These are phyloP conservation scores for Grammomys dolichurus DNA, from an alignment of 2,113 vertebrate genomes.

Conservation along the genomic window DNA sequence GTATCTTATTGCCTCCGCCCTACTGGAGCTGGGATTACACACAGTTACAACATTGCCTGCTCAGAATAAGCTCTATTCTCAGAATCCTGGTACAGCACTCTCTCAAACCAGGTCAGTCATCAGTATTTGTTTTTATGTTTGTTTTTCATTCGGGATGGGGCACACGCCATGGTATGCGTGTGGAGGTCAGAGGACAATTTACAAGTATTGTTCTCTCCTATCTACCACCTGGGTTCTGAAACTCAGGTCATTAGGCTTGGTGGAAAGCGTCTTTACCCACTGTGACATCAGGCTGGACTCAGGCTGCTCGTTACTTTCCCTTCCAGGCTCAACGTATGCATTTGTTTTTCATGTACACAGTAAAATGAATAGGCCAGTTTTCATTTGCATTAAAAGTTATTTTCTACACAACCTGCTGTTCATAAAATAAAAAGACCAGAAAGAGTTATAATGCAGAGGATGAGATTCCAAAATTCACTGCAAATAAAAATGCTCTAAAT, in stretches of 20 bases:
- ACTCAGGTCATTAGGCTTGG: not conserved
- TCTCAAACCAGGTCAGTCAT: not conserved
- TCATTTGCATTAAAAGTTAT: not conserved
- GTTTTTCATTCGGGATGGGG: not conserved
- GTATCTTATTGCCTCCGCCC: not conserved
- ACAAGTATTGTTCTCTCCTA: not conserved
- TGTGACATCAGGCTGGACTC: not conserved
- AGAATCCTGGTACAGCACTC: not conserved
- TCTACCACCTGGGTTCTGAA: not conserved
- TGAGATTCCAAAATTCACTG: slow-evolving; percentile 10
- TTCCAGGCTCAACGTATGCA: not conserved
- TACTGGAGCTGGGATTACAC: not conserved
- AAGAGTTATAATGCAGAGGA: not conserved
- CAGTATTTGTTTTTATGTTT: not conserved
- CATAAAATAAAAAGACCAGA: not conserved
- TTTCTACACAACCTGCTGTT: not conserved
- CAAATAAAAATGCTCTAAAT: not conserved
- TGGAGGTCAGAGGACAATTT: not conserved
- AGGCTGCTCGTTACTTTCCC: not conserved
- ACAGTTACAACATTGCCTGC: not conserved
- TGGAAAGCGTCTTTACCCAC: not conserved
- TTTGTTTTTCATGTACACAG: slow-evolving; percentile 11
- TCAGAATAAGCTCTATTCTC: not conserved
- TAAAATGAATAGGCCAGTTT: not conserved
- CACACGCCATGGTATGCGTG: not conserved